Evolutionary conservation across 2,888 invertebrate genomes (phyloP).

Genomic region (Synergus japonicus): DNA sequence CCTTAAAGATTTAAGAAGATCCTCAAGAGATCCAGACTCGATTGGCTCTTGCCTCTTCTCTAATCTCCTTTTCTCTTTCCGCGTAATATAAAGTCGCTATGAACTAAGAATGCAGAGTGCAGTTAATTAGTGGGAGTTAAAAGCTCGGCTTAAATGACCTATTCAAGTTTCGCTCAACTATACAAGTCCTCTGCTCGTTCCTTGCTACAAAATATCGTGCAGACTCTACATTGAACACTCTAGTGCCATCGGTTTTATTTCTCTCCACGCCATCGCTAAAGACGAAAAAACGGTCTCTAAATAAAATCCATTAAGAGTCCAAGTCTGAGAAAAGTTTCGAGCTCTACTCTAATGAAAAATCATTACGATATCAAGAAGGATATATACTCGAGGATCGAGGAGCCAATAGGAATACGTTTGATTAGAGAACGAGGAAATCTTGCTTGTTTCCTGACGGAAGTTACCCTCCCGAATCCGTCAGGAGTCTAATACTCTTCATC

Average conservation of each 20-base stretch:
- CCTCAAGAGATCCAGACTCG: background rate
- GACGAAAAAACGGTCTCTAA: background rate
- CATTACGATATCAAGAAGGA: conserved; percentile 56
- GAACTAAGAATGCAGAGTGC: conserved; percentile 51
- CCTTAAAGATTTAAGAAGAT: no score
- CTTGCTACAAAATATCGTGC: background rate
- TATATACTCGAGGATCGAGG: background rate
- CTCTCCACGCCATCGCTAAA: background rate
- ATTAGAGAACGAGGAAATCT: background rate
- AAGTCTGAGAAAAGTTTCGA: conserved; percentile 43
- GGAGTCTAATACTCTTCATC: conserved; percentile 6
- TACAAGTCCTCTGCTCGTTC: conserved; percentile 43
- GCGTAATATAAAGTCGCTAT: conserved; percentile 9
- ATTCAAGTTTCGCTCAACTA: conserved; percentile 58
- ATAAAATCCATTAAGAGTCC: conserved; percentile 62
- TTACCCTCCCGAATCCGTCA: conserved; percentile 50
- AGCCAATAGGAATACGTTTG: conserved; percentile 19
- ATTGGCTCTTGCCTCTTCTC: background rate
- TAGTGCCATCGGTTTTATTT: background rate
- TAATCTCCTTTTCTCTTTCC: conserved; percentile 1
- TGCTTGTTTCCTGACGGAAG: conserved; percentile 43
- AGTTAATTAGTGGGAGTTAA: conserved; percentile 66
- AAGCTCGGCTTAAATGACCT: conserved; percentile 66
- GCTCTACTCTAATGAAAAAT: conserved; percentile 61
- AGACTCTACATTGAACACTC: background rate